Percentiles rank a stretch among this genome's conserved stretches.
phyloP scores from a whole-genome alignment of 2,888 invertebrate genomes.

The Macaria notata region DNA sequence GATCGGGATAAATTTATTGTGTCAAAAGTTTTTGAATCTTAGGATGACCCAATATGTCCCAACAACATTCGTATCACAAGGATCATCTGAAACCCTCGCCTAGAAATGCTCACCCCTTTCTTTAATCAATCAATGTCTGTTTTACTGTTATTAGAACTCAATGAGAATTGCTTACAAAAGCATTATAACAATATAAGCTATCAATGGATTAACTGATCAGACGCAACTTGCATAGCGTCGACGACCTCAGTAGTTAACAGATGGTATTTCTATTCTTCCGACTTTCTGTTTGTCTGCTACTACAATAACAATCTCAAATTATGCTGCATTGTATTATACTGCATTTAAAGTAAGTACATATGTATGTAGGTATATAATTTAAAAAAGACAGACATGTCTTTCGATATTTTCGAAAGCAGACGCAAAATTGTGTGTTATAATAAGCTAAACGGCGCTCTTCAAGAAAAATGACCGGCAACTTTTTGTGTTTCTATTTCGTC shows the following conservation, averaged over 20 bases:
- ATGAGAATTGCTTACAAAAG: too few relatives aligned
- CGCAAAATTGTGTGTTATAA: slow-evolving; percentile 23
- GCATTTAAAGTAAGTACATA: slow-evolving; percentile 6
- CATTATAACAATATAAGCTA: too few relatives aligned
- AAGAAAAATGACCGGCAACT: slow-evolving; percentile 26
- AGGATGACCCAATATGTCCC: too few relatives aligned
- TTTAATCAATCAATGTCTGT: too few relatives aligned
- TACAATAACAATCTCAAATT: slow-evolving; percentile 14
- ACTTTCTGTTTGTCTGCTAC: slow-evolving; percentile 21
- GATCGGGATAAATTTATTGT: too few relatives aligned
- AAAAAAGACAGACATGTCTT: slow-evolving; percentile 9
- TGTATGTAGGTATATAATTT: slow-evolving; percentile 24
- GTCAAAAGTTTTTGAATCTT: too few relatives aligned
- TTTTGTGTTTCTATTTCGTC: slow-evolving; percentile 30
- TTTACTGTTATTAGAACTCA: too few relatives aligned
- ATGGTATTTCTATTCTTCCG: slow-evolving; percentile 14
- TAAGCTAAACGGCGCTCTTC: slow-evolving; percentile 27
- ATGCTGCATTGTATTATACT: slow-evolving; percentile 1
- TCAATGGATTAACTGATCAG: too few relatives aligned
- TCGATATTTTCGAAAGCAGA: slow-evolving; percentile 29
- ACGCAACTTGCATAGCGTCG: background rate
- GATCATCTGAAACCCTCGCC: too few relatives aligned
- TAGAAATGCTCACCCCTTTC: too few relatives aligned
- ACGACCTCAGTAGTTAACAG: slow-evolving; percentile 8
- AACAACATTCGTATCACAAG: too few relatives aligned